Base-by-base conservation (phyloP, 2,888 invertebrate genomes). In the Cheilosia vernalis region DNA sequence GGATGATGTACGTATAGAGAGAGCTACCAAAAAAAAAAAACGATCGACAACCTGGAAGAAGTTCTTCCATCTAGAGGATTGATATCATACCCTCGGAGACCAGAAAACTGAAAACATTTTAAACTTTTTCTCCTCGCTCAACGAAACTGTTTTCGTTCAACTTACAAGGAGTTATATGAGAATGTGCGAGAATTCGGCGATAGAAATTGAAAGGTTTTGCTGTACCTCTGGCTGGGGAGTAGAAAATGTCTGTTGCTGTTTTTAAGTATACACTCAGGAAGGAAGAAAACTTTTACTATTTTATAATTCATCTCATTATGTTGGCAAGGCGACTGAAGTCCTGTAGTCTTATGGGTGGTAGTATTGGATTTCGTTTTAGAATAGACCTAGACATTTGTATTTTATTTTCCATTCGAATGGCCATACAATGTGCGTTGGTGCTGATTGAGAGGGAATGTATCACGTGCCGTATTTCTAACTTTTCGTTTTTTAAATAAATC, bases 221-320 rank as follows among this genome's bases (percentile, higher is more conserved):
- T 56, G 10, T 37, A 37, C 37, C 3, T 37, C 13, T 37, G 10
- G 37, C 4, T 37, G 37, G 19, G 51, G 63, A 17, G 44, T n/a
- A 37, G 1, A 27, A 17, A 72, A 60, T 51, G 64, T 58, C 49
- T 30, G 64, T 64, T 79, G 58, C 66, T 51, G 73, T 73, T 79
- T 79, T 79, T 24, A 66, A 79, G 79, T 72, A 72, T 72, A 72
- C 66, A 53, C 72, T 60, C 33, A 53, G 58, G 40, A 63, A 60
- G 30, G 47, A 49, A 21, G 33, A 60, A 79, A 79, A 72, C 58
- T 64, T 79, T 76, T 66, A 72, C 79, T 72, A 79, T 53, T 79
- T 79, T 72, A 79, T 79, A 79, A 79, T 79, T 72, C 72, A 79
- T 72, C 64, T 79, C 58, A 79, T 79, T 79, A 70, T 44, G 44